Base-by-base conservation (phyloP, 2,113 vertebrate genomes). In the Ceyx margarethae region DNA sequence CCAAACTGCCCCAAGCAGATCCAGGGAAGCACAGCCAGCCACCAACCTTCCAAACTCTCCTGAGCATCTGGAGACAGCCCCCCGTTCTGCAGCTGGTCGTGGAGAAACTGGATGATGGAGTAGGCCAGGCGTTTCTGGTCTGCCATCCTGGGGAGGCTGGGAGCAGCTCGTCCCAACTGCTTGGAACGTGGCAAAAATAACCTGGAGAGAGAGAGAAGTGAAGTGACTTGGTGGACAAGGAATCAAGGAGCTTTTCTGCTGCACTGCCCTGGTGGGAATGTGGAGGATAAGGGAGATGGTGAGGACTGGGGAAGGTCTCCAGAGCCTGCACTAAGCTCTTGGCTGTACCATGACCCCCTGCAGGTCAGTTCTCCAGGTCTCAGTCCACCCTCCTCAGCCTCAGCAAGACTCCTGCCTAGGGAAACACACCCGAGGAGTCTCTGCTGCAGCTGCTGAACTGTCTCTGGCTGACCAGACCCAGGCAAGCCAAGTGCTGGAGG, bases 11-110 rank as follows among this genome's bases (percentile, higher is more conserved):
- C 43, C 26, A 5, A 2, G 13, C 0, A 10, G 31, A 46, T 3
- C 11, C 3, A 9, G 28, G n/a, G 12, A 22, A 5, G 53, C 0
- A 1, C 3, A 9, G 2, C 11, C 51, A 81, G 64, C 2, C 23
- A 37, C 81, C n/a, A 71, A 99, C 99, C 99, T 98, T 99, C 99
- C 88, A 99, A 90, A 90, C 99, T 99, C 97, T 99, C 99, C 96
- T 99, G 99, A 28, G 99, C 98, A 0, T 99, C 98, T 0, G 98
- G 97, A 0, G 98, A 98, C 72, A 99, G 97, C 5, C 85, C 95
- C 1, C 99, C 99, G 0, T 97, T 97, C 67, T 97, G 97, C 1
- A 99, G 97, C 96, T 99, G 99, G 35, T 98, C 97, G 0, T 99
- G 98, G 6, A 99, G 98, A 92, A 99, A 99, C 86, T 98, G 98